These are phyloP conservation scores for Clarias pachynema DNA, from an alignment of 2,797 vertebrate species.

Conservation along the genomic window DNA sequence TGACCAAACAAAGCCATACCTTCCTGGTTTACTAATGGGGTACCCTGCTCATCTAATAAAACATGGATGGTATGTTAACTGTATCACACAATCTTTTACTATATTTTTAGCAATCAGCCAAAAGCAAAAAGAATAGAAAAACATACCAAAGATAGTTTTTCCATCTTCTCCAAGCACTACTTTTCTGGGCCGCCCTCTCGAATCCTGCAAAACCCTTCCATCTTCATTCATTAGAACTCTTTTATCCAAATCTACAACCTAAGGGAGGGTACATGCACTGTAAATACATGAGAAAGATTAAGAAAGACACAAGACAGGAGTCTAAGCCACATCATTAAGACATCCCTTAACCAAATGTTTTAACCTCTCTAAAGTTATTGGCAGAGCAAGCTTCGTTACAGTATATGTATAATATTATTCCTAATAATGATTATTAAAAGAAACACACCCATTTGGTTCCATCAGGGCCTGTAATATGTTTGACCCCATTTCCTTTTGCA, in stretches of 20 bases:
- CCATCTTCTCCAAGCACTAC: conserved; percentile 94
- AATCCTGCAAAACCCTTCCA: conserved; percentile 92
- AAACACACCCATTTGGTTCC: conserved; percentile 92
- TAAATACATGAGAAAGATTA: conserved; percentile 41
- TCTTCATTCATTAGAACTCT: conserved; percentile 91
- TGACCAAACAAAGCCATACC: conserved; percentile 93
- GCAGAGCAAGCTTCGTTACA: neutral
- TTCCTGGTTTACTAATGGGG: conserved; percentile 89
- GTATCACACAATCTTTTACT: conserved; percentile 1
- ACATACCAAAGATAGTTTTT: conserved; percentile 91
- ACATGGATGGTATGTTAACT: conserved; percentile 9
- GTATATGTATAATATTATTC: conserved; percentile 16
- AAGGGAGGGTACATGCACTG: conserved; percentile 45
- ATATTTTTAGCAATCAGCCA: neutral
- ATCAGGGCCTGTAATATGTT: conserved; percentile 91
- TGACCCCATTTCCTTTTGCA: conserved; percentile 82
- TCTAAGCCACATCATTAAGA: conserved; percentile 16
- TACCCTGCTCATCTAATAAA: conserved; percentile 85
- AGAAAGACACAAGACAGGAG: conserved; percentile 29
- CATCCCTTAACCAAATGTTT: neutral
- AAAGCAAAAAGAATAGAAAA: conserved; percentile 15
- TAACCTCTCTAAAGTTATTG: neutral
- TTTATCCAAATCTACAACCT: conserved; percentile 91
- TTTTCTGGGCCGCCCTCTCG: conserved; percentile 88
- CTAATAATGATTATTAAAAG: conserved; percentile 17